These are phyloP conservation scores for Styela clava DNA, from an alignment of 23 tunicate genomes.

Conservation along the genomic window DNA sequence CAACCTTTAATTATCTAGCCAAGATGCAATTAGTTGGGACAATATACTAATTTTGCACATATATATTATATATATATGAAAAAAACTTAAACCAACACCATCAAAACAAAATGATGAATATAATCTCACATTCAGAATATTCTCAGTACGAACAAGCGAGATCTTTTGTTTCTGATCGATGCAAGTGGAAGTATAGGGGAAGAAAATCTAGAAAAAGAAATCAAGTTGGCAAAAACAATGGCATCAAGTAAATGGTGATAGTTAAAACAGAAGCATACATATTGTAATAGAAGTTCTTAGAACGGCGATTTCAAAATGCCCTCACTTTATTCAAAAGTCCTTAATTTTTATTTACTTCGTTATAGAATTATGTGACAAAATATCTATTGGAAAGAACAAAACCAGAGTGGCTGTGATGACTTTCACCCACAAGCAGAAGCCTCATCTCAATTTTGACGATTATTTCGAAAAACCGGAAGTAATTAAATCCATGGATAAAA, in stretches of 20 bases:
- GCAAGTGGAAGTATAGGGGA: background rate
- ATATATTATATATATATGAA: too few relatives aligned
- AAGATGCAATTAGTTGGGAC: too few relatives aligned
- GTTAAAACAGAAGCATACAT: too few relatives aligned
- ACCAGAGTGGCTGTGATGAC: background rate
- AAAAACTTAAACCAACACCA: too few relatives aligned
- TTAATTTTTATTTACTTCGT: too few relatives aligned
- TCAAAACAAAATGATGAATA: too few relatives aligned
- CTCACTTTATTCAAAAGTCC: too few relatives aligned
- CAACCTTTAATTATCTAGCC: too few relatives aligned
- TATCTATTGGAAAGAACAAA: background rate
- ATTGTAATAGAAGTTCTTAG: too few relatives aligned
- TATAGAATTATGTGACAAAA: background rate
- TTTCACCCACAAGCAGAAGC: background rate
- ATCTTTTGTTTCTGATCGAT: background rate
- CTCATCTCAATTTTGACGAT: background rate
- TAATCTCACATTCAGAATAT: too few relatives aligned
- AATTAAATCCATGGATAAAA: background rate
- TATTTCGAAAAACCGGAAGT: background rate
- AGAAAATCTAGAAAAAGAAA: background rate
- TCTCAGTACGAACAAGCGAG: background rate
- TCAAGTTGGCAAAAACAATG: background rate
- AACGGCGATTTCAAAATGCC: too few relatives aligned
- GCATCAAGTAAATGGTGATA: background rate
- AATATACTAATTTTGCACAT: too few relatives aligned